Evolutionary conservation across 2,888 invertebrate species (phyloP), one percentile per base, ranked within the genome.

Genomic region (Penaeus monodon): DNA sequence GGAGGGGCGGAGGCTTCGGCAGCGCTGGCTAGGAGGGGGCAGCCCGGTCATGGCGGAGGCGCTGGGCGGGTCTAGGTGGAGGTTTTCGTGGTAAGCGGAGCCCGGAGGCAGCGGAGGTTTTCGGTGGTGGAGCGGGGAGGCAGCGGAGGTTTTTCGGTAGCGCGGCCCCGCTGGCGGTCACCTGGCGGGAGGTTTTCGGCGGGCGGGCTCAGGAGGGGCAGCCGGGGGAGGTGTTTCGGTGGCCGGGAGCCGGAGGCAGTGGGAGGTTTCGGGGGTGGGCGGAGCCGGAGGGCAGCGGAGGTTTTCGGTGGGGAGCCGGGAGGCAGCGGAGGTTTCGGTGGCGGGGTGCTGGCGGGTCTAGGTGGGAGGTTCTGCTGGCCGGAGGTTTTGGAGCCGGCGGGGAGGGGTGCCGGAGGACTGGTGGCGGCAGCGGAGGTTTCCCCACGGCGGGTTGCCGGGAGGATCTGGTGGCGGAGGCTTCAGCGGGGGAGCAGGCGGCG

Each of bases 61-160:
- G n/a, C n/a, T n/a, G n/a, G n/a, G n/a, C n/a, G n/a, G n/a, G 73
- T 17, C 20, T 24, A 38, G 27, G 73, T 73, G 73, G 73, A 33
- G 73, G 73, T 33, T 29, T 29, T n/a, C 0, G 17, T n/a, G 73
- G n/a, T n/a, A n/a, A n/a, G n/a, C 33, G 73, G 73, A 20, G 27
- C 17, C 17, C 2, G 73, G 73, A 33, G 73, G 27, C 33, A 38
- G 73, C 33, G 73, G 27, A 33, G 73, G 73, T 73, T 29, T 29
- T 29, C 33, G 73, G 27, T 33, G 73, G 73, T 22, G 27, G 84
- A 20, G 83, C 74, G 38, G 84, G 84, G n/a, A 76, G 83, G 2
- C 27, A 38, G 73, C 27, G 73, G 73, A 33, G 73, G 73, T 33
- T 29, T 33, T 29, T 29, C 38, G 33, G 14, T 33, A 38, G 73